phyloP scores from a whole-genome alignment of 2,113 vertebrate species.

The Cyphomyrus plagiostoma region DNA sequence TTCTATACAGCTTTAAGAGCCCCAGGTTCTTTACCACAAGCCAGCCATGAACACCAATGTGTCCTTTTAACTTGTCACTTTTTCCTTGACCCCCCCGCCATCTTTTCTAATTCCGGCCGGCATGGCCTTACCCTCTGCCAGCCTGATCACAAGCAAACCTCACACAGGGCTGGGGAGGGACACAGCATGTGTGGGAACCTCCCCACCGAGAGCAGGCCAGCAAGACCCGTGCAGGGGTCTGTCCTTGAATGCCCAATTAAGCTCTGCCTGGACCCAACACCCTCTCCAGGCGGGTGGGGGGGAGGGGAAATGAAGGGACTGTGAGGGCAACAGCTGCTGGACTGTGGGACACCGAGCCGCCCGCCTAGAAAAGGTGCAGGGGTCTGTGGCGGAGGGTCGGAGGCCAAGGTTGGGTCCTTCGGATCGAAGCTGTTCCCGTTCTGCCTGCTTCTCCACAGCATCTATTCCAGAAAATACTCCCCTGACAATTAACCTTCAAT shows the following conservation, averaged over 20 bases:
- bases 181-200: slow-evolving; percentile 15
- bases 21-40: not conserved
- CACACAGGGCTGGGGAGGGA: slow-evolving; percentile 21
- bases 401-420: slow-evolving; percentile 45
- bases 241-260: slow-evolving; percentile 10
- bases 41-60: not conserved
- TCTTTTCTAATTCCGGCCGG: not conserved
- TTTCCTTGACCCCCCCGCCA: not conserved
- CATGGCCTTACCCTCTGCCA: not conserved
- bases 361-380: slow-evolving; percentile 40
- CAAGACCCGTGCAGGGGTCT: slow-evolving; percentile 17
- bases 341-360: slow-evolving; percentile 47
- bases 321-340: slow-evolving; percentile 56
- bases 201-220: slow-evolving; percentile 23
- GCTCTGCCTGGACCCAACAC: slow-evolving; percentile 7
- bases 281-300: slow-evolving; percentile 21
- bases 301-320: slow-evolving; percentile 30
- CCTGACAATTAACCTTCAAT: not conserved
- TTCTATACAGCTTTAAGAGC: not conserved
- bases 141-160: not conserved
- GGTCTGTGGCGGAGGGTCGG: slow-evolving; percentile 27
- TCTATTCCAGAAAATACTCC: slow-evolving; percentile 21
- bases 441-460: slow-evolving; percentile 55
- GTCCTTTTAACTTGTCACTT: not conserved
- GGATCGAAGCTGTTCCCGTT: slow-evolving; percentile 34